These are phyloP conservation scores for Trisateles emortualis DNA, from an alignment of 2,888 invertebrate genomes.

Conservation along the genomic window DNA sequence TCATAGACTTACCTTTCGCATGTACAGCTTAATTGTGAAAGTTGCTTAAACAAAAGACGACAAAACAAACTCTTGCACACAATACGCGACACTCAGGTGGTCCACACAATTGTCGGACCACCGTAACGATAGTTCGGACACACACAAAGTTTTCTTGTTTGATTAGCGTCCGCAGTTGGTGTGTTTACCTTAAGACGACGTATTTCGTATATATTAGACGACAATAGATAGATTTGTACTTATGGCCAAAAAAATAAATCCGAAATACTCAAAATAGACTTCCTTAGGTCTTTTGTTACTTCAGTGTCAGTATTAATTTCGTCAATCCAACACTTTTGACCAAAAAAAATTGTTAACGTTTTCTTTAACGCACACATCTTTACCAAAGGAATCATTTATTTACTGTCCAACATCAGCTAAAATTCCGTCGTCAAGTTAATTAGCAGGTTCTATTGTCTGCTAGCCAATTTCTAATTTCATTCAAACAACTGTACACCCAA, in stretches of 20 bases:
- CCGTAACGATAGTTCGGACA: constrained; percentile 64
- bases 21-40: constrained; percentile 78
- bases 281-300: too few relatives aligned
- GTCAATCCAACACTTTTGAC: too few relatives aligned
- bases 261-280: too few relatives aligned
- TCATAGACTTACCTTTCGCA: constrained; percentile 55
- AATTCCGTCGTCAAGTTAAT: constrained; percentile 27
- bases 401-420: neutral
- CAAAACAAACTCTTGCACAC: constrained; percentile 51
- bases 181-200: constrained; percentile 65
- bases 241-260: constrained; percentile 11
- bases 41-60: constrained; percentile 74
- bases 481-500: constrained; percentile 39
- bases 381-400: neutral
- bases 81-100: constrained; percentile 67
- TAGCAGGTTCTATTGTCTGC: constrained; percentile 28
- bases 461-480: constrained; percentile 47
- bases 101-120: constrained; percentile 68
- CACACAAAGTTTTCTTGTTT: constrained; percentile 71
- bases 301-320: too few relatives aligned
- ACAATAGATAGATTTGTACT: neutral
- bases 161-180: constrained; percentile 66
- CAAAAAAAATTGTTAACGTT: too few relatives aligned
- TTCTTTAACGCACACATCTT: neutral
- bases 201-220: constrained; percentile 38